Base-by-base conservation (phyloP, 2,888 invertebrate genomes). In the Minunthozetes semirufus region DNA sequence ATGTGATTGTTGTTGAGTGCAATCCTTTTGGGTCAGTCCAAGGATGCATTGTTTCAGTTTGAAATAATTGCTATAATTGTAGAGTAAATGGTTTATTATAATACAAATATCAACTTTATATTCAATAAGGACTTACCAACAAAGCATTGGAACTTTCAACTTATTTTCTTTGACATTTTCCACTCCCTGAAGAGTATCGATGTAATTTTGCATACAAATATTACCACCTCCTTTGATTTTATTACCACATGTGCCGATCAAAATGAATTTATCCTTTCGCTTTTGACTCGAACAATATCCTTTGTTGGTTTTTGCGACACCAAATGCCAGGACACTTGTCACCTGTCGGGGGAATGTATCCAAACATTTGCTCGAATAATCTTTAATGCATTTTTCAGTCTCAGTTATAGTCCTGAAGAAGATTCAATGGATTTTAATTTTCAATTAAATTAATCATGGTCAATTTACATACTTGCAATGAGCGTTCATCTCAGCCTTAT, bases 351-450 rank as follows among this genome's bases (percentile, higher is more conserved):
- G 15, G 25, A 63, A 63, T 2, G 9, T 27, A 4, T 63, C 61
- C 27, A 63, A 33, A 63, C 61, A 63, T 63, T 63, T 63, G 29
- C 8, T 6, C 25, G 61, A 63, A 29, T 63, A 29, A 15, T 63
- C 61, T 27, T 63, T 29, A 17, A 63, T n/a, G 25, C 61, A 63
- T 25, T 63, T 63, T 13, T 29, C 61, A 11, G 29, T 63, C 11
- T 5, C 11, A 6, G 27, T 15, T 1, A 63, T 15, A 11, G 61
- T 17, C 11, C 61, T 63, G 61, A 22, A 8, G 19, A 61, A 61
- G 11, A n/a, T n/a, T 11, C 19, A 63, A 29, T 1, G 6, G 11
- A 29, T 63, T 63, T 17, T 11, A 56, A 19, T 19, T 56, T 4
- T 56, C 19, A 19, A 5, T 19, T 11, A 53, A 53, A 5, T 19